Evolutionary conservation across 2,888 invertebrate genomes (phyloP).

Genomic region (Eurytoma adleriae): DNA sequence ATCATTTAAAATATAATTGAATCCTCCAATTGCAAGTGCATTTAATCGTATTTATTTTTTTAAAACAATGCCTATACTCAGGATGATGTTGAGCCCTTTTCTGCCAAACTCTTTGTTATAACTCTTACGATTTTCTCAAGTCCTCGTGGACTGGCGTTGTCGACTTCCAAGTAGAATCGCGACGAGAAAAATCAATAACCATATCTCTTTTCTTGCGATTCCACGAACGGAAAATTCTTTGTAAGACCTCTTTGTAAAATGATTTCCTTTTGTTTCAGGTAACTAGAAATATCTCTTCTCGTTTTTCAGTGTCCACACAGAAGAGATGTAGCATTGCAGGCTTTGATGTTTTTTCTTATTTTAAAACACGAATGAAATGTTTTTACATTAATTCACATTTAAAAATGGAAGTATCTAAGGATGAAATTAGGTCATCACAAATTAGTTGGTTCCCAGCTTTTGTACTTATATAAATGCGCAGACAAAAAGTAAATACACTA

Average conservation of each 20-base stretch:
- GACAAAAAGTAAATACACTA: no score
- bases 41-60: background rate
- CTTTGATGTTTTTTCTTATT: no score
- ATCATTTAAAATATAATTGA: no score
- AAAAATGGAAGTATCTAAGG: no score
- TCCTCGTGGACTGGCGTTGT: slow-evolving; percentile 11
- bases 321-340: no score
- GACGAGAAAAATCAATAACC: slow-evolving; percentile 47
- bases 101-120: slow-evolving; percentile 9
- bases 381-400: no score
- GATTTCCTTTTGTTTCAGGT: slow-evolving; percentile 62
- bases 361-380: no score
- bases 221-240: slow-evolving; percentile 2
- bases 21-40: no score
- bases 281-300: slow-evolving; percentile 56
- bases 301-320: slow-evolving; percentile 4
- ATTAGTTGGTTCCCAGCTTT: no score
- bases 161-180: slow-evolving; percentile 26
- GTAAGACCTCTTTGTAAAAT: slow-evolving; percentile 24
- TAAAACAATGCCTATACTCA: background rate
- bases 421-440: no score
- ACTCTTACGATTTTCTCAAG: slow-evolving; percentile 21
- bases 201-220: background rate
- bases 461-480: no score
- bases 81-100: slow-evolving; percentile 6